These are phyloP conservation scores for Excalfactoria chinensis DNA, from an alignment of 2,113 vertebrate genomes.

Conservation along the genomic window DNA sequence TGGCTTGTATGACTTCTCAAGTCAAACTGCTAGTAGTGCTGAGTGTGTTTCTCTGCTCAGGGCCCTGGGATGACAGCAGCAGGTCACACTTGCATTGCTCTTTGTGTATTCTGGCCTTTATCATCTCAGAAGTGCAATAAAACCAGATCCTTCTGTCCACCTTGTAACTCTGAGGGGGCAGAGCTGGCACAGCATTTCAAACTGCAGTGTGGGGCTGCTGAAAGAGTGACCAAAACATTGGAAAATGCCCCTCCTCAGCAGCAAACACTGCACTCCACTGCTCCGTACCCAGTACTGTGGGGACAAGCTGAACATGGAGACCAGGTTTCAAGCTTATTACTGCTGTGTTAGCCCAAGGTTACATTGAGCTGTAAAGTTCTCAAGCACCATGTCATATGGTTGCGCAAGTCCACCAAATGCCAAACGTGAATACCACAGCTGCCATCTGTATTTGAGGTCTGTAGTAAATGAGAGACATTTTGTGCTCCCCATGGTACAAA, in stretches of 20 bases:
- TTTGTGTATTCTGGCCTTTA: neutral
- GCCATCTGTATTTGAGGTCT: neutral
- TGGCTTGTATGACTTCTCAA: rapidly evolving
- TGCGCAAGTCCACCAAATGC: neutral
- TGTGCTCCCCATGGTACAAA: neutral
- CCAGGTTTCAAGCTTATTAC: neutral
- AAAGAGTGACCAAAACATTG: rapidly evolving
- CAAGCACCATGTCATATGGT: too few species aligned
- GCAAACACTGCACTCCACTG: neutral
- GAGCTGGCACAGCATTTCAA: neutral
- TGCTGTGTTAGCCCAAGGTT: neutral
- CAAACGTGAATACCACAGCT: neutral
- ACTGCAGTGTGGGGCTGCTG: neutral
- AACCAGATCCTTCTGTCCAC: neutral
- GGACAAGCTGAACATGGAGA: neutral
- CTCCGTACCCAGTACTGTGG: rapidly evolving
- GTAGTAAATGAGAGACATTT: neutral
- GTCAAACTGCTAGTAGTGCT: neutral
- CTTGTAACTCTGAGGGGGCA: neutral
- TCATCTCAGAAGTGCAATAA: neutral
- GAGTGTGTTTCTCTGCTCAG: neutral
- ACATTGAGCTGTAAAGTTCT: rapidly evolving
- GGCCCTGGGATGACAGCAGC: neutral
- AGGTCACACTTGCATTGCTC: neutral
- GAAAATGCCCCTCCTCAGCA: neutral